Conservation (phyloP, 2,113 vertebrate species). For the Sisor rabdophorus region DNA sequence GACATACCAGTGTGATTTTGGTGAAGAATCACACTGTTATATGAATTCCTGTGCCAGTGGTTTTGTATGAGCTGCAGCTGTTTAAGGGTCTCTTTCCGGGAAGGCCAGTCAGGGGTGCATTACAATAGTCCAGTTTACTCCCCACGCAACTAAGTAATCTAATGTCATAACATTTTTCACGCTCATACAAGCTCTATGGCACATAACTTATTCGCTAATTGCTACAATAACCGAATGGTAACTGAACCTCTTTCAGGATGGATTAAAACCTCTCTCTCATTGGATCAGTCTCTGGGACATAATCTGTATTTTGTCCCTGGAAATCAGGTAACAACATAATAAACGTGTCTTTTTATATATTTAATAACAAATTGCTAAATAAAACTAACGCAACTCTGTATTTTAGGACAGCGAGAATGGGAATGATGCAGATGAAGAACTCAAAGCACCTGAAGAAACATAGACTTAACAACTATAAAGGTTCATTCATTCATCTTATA, state of each 20-base stretch:
- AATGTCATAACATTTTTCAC: no score
- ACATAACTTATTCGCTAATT: slow-evolving; percentile 14
- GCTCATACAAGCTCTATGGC: background rate
- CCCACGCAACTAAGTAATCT: no score
- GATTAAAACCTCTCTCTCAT: slow-evolving; percentile 79
- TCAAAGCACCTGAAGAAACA: slow-evolving; percentile 2
- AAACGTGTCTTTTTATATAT: slow-evolving; percentile 68
- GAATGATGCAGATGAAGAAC: slow-evolving; percentile 3
- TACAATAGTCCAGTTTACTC: no score
- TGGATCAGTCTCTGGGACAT: slow-evolving; percentile 82
- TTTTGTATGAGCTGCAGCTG: no score
- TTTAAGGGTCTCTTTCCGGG: no score
- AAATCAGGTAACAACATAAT: slow-evolving; percentile 76
- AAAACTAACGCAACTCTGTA: background rate
- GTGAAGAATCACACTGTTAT: no score
- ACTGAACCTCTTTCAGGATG: no score
- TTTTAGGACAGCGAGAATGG: slow-evolving; percentile 10
- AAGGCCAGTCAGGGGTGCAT: no score
- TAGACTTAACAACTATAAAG: background rate
- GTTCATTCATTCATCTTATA: no score
- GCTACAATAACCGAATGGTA: slow-evolving; percentile 1
- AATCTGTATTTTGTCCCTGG: slow-evolving; percentile 88
- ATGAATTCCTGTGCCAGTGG: no score
- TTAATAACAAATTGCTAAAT: no score
- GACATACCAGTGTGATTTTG: no score